Base-by-base conservation (phyloP, 53 echinoderm and acorn worm genomes). In the Paelopatides confundens region DNA sequence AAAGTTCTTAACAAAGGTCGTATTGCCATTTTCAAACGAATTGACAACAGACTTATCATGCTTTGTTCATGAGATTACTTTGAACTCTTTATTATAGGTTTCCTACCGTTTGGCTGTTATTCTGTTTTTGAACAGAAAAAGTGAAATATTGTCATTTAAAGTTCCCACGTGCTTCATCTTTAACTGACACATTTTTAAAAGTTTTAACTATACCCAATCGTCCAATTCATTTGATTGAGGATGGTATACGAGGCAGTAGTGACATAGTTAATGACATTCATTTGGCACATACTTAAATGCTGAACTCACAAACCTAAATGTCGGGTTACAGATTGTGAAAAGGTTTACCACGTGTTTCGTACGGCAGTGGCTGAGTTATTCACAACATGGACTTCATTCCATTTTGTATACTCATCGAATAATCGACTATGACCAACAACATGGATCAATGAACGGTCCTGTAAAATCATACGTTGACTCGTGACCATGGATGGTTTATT, bases 331-430 rank as follows among this genome's bases (percentile, higher is more conserved):
- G 32, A 86, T 86, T 66, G 67, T 27, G 86, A 10, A 14, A 86
- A 86, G 14, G 67, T 33, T 46, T 67, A 21, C 12, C 86, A 46
- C 29, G 70, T 14, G 30, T 86, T 86, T n/a, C 70, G 67, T 27
- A 27, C 40, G 23, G 37, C 33, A 14, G 65, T 50, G 17, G 85
- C 66, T 36, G 65, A 63, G 17, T 65, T 33, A 21, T 30, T 63
- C 33, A 85, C 66, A 12, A 29, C 37, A 39, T 38, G 64, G 4
- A 85, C 85, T 37, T 85, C 85, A 17, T 35, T 62, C 85, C 65
- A 85, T 85, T 85, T 85, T 26, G 85, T 31, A 36, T 85, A 53
- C 12, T 66, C 85, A 28, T 85, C 85, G 15, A 85, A 66, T 37
- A 63, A 28, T 85, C 85, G 15, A 85, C 85, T 37, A 63, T 65